Conservation (phyloP, 2,888 invertebrate species). For the Dynastes hyllus region DNA sequence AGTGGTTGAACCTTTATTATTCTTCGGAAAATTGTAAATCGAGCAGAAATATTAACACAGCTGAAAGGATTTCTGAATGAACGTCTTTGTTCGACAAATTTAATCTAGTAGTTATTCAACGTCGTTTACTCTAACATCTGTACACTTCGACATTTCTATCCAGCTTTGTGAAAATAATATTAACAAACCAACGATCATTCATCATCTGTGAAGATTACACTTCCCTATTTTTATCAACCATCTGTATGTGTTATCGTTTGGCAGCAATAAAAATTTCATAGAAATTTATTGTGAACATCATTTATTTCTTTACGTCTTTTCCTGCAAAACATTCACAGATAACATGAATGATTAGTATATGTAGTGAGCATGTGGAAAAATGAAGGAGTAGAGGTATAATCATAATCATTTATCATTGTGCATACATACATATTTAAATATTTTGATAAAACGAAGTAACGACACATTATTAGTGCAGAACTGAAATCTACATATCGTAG, state of each 20-base stretch:
- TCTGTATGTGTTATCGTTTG: conserved; percentile 6
- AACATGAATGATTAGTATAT: background rate
- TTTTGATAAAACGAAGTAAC: too few relatives aligned
- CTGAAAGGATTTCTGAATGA: background rate
- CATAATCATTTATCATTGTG: background rate
- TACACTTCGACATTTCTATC: background rate
- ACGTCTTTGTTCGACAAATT: background rate
- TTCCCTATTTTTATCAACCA: conserved; percentile 12
- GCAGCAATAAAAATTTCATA: background rate
- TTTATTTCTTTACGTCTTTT: conserved; percentile 1
- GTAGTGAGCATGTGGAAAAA: background rate
- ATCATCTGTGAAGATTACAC: conserved; percentile 12
- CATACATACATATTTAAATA: background rate
- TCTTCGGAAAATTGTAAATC: background rate
- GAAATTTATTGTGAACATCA: background rate
- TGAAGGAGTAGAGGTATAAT: background rate
- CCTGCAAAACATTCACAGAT: background rate
- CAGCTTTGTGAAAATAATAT: conserved; percentile 2
- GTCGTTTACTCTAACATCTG: background rate
- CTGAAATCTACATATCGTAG: background rate
- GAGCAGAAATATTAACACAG: background rate
- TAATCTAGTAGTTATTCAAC: background rate
- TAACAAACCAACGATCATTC: background rate
- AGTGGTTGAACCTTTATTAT: background rate
- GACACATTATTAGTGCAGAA: background rate